These are phyloP conservation scores for Pseudois nayaur DNA, from an alignment of 2,113 vertebrate species.

Conservation along the genomic window DNA sequence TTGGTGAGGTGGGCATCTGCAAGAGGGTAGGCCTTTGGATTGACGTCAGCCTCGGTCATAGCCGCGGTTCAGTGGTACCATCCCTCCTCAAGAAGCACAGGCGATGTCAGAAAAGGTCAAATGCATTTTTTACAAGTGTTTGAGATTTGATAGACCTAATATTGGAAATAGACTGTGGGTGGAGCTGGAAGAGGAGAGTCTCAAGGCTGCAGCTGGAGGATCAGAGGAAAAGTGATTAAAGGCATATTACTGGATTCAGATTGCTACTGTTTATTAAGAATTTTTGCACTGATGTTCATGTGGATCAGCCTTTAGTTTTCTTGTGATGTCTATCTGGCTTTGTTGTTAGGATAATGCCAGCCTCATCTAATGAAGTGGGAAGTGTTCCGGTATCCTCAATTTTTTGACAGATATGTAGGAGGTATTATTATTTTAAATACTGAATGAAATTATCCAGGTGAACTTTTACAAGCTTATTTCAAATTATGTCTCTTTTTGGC, in stretches of 20 bases:
- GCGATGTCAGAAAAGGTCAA: too few species aligned
- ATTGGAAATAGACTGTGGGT: neutral
- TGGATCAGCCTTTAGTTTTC: neutral
- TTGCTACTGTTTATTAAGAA: neutral
- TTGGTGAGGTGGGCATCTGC: slow-evolving; percentile 97
- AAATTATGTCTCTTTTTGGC: neutral
- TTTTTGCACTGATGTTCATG: neutral
- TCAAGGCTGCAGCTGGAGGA: neutral
- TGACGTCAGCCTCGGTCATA: slow-evolving; percentile 91
- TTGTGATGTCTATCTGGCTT: neutral
- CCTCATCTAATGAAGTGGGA: neutral
- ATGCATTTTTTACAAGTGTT: neutral
- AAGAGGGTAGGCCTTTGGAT: slow-evolving; percentile 97
- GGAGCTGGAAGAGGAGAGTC: neutral
- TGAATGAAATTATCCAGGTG: neutral
- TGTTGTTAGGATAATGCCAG: neutral
- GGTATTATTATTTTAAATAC: neutral
- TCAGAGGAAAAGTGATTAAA: neutral
- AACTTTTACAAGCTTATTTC: neutral
- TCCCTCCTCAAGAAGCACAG: too few species aligned
- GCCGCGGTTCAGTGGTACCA: too few species aligned
- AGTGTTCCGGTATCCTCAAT: neutral
- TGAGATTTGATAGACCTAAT: neutral
- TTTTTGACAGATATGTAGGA: neutral
- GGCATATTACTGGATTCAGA: neutral